Percentiles rank a stretch among this genome's conserved stretches.
These are phyloP conservation scores for Crotalus tigris DNA, from an alignment of 2,113 vertebrate genomes.

Conservation along the genomic window DNA sequence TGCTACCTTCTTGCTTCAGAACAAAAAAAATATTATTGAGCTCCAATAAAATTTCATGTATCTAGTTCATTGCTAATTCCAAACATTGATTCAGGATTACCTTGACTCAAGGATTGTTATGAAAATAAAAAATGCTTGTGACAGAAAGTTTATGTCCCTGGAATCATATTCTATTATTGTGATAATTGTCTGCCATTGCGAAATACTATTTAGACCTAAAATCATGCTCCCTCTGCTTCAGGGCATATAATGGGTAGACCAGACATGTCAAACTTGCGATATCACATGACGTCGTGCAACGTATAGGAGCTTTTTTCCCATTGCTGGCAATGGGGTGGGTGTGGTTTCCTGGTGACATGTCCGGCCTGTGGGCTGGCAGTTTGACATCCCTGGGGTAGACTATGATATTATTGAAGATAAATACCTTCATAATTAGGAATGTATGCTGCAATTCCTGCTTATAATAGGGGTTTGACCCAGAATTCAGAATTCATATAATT, in stretches of 20 bases:
- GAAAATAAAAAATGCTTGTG: not conserved
- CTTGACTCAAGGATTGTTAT: not conserved
- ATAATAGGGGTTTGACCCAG: not conserved
- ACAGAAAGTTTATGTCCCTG: not conserved
- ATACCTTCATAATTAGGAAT: not conserved
- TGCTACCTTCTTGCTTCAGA: not conserved
- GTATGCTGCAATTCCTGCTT: not conserved
- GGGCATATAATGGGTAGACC: not conserved
- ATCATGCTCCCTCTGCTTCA: not conserved
- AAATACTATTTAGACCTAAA: not conserved
- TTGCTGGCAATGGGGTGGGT: no score
- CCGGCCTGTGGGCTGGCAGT: no score
- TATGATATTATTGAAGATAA: not conserved
- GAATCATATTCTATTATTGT: not conserved
- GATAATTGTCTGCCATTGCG: not conserved
- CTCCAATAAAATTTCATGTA: not conserved
- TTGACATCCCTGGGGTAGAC: no score
- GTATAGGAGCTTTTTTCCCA: no score
- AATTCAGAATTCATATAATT: not conserved
- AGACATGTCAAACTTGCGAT: no score
- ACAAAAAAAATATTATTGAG: not conserved
- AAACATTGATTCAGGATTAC: not conserved
- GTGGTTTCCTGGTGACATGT: no score
- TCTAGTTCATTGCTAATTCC: not conserved
- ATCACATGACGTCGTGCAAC: no score